Evolutionary conservation across 37 sponge, comb jelly and placozoan genomes (phyloP).

Genomic region (Bolinopsis microptera): DNA sequence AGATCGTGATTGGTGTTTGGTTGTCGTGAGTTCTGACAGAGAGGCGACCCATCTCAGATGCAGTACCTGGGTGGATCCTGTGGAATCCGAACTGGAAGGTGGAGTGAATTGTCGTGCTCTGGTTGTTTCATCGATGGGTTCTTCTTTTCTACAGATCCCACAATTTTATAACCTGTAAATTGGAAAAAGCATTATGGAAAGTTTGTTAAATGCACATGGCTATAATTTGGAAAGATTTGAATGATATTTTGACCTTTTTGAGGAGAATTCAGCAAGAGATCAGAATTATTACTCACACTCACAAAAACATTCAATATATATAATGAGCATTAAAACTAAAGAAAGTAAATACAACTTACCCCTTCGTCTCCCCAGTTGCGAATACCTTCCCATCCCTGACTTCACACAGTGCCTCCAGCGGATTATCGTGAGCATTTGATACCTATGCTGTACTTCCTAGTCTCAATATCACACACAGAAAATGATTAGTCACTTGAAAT

Average conservation of each 20-base stretch:
- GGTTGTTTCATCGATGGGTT: conserved; percentile 63
- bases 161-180: conserved; percentile 66
- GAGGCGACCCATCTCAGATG: conserved; percentile 87
- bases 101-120: conserved; percentile 78
- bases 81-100: conserved; percentile 70
- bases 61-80: conserved; percentile 70
- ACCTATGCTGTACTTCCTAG: conserved; percentile 48
- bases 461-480: conserved; percentile 58
- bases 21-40: conserved; percentile 74
- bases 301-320: no score
- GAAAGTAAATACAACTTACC: conserved; percentile 80
- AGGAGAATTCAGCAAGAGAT: no score
- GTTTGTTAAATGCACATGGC: neutral
- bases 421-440: conserved; percentile 68
- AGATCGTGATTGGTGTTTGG: conserved; percentile 73
- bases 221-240: neutral
- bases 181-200: neutral
- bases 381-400: conserved; percentile 68
- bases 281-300: no score
- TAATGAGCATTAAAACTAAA: no score
- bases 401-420: conserved; percentile 72
- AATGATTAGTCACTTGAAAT: conserved; percentile 68
- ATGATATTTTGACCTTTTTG: no score
- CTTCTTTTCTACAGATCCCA: conserved; percentile 77
- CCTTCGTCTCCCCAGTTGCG: conserved; percentile 86